Evolutionary conservation across 2,113 vertebrate species (phyloP).

Genomic region (Callionymus lyra): DNA sequence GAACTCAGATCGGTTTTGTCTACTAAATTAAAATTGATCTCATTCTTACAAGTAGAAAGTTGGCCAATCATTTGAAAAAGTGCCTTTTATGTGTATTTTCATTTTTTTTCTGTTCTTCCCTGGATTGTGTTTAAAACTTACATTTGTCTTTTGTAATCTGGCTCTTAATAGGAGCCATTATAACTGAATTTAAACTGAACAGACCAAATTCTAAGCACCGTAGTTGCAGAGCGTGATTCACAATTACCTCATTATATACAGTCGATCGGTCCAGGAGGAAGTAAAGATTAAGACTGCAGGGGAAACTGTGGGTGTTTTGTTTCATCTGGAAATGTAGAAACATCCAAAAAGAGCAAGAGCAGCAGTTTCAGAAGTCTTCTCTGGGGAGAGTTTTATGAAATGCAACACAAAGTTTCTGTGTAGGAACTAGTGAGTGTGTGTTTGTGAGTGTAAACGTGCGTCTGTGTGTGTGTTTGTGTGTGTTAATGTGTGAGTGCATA

Average conservation of each 20-base stretch:
- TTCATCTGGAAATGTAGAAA: slow-evolving; percentile 16
- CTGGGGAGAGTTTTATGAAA: slow-evolving; percentile 25
- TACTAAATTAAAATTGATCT: too few relatives aligned
- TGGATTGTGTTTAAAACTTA: too few relatives aligned
- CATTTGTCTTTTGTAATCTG: too few relatives aligned
- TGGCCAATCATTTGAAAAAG: too few relatives aligned
- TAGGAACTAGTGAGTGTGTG: not conserved
- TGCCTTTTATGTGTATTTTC: too few relatives aligned
- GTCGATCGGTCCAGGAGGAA: slow-evolving; percentile 11
- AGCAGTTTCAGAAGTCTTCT: slow-evolving; percentile 21
- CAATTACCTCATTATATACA: slow-evolving; percentile 34
- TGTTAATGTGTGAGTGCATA: not conserved
- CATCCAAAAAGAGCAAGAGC: slow-evolving; percentile 6
- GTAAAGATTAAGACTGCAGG: slow-evolving; percentile 17
- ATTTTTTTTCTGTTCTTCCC: too few relatives aligned
- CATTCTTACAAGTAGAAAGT: too few relatives aligned
- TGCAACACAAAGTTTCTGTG: slow-evolving; percentile 10
- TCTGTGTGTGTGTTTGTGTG: too few relatives aligned
- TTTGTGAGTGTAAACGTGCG: too few relatives aligned
- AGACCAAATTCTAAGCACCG: not conserved
- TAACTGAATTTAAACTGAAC: too few relatives aligned
- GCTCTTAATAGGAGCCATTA: too few relatives aligned
- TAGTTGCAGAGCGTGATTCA: slow-evolving; percentile 14
- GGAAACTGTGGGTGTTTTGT: slow-evolving; percentile 16
- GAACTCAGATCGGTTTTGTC: too few relatives aligned